Percentiles rank a stretch among this genome's conserved stretches.
These are phyloP conservation scores for Beaufortia kweichowensis DNA, from an alignment of 2,113 vertebrate genomes.

Conservation along the genomic window DNA sequence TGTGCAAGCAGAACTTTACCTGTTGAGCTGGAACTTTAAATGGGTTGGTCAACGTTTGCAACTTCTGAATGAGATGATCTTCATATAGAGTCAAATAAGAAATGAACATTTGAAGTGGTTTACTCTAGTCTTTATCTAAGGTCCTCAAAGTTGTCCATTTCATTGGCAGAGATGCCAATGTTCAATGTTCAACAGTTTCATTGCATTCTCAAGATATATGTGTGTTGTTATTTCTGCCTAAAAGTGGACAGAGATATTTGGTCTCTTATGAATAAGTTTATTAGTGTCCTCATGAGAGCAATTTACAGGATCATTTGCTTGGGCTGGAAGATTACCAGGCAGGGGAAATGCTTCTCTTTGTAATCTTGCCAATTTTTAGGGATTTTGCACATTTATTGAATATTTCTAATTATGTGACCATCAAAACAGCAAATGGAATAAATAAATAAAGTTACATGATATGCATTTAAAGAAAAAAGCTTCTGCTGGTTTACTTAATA, in stretches of 20 bases:
- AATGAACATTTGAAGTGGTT: too few relatives aligned
- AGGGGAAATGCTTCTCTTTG: slow-evolving; percentile 58
- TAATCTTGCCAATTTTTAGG: slow-evolving; percentile 54
- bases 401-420: background rate
- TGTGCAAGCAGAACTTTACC: background rate
- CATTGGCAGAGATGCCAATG: too few relatives aligned
- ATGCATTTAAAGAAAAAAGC: too few relatives aligned
- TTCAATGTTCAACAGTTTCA: too few relatives aligned
- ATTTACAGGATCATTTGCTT: slow-evolving; percentile 54
- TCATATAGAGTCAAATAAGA: background rate
- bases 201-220: too few relatives aligned
- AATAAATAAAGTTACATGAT: too few relatives aligned
- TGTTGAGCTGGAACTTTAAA: background rate
- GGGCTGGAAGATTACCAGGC: slow-evolving; percentile 58
- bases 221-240: background rate
- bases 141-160: too few relatives aligned
- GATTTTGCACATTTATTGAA: slow-evolving; percentile 30
- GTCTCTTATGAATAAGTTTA: background rate
- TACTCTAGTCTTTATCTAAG: too few relatives aligned
- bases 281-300: background rate
- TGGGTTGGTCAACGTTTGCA: background rate
- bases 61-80: background rate
- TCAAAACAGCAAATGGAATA: background rate
- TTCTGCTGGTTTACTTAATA: too few relatives aligned
- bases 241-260: background rate